A percentile compares a stretch with the other conserved stretches of the same genome.
These are phyloP conservation scores for Platycnemis pennipes DNA, from an alignment of 2,888 invertebrate species.

Conservation along the genomic window DNA sequence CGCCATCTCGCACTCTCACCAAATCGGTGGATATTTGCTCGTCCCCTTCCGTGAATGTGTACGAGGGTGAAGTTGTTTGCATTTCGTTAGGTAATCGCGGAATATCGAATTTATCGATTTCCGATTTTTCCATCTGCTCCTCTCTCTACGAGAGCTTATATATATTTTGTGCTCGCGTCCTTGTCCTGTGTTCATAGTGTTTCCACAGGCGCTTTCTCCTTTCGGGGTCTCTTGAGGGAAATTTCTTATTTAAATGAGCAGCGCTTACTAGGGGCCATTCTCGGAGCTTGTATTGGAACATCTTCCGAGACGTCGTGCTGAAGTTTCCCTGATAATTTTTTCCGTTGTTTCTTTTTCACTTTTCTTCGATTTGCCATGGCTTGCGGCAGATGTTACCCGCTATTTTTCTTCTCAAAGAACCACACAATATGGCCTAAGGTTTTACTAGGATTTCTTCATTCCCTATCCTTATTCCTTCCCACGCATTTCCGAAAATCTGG, in stretches of 20 bases:
- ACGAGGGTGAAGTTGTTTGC: background rate
- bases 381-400: background rate
- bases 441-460: background rate
- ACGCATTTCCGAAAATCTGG: background rate
- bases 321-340: background rate
- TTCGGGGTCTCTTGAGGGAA: background rate
- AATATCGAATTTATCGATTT: slow-evolving; percentile 39
- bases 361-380: background rate
- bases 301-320: background rate
- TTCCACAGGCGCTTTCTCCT: background rate
- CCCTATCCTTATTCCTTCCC: background rate
- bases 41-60: background rate
- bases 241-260: slow-evolving; percentile 30
- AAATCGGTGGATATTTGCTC: background rate
- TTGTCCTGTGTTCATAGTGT: background rate
- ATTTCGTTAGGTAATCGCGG: slow-evolving; percentile 31
- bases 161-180: background rate
- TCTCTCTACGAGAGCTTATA: background rate
- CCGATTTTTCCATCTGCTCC: slow-evolving; percentile 31
- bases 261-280: slow-evolving; percentile 27
- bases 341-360: background rate
- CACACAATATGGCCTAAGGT: background rate
- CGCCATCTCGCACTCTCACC: background rate
- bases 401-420: background rate
- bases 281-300: background rate